These are phyloP conservation scores for Burhinus oedicnemus DNA, from an alignment of 2,113 vertebrate species.

Conservation along the genomic window DNA sequence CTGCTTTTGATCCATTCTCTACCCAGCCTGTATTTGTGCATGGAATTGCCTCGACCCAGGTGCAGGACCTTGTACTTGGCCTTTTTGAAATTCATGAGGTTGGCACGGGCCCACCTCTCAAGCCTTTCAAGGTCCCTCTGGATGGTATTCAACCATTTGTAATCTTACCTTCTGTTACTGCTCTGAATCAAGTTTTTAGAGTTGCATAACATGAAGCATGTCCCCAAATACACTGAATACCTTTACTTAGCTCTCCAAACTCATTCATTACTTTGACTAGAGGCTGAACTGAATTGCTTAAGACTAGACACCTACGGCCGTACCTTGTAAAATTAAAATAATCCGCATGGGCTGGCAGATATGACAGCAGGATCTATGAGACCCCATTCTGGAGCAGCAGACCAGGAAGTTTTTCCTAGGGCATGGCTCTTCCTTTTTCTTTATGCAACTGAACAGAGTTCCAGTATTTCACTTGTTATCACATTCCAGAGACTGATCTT, in stretches of 20 bases:
- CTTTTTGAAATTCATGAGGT: no score
- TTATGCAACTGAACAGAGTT: not conserved
- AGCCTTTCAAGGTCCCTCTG: no score
- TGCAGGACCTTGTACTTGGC: no score
- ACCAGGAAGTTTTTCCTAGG: not conserved
- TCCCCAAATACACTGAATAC: not conserved
- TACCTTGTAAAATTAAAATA: not conserved
- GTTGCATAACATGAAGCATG: not conserved
- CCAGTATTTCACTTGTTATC: not conserved
- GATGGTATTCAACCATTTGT: not conserved
- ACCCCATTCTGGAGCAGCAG: not conserved
- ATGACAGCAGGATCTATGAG: not conserved
- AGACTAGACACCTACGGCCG: not conserved
- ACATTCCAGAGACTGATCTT: not conserved
- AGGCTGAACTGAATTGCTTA: not conserved
- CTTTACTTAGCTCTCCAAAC: not conserved
- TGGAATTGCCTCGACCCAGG: no score
- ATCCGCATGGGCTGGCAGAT: not conserved
- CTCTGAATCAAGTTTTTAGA: not conserved
- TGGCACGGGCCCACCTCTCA: no score
- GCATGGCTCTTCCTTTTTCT: not conserved
- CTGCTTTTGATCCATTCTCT: no score
- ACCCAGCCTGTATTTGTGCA: no score
- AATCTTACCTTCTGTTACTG: not conserved
- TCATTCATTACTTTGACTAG: not conserved